These are phyloP conservation scores for Diploscapter pachys DNA, from an alignment of 1,140 invertebrate species.

Conservation along the genomic window DNA sequence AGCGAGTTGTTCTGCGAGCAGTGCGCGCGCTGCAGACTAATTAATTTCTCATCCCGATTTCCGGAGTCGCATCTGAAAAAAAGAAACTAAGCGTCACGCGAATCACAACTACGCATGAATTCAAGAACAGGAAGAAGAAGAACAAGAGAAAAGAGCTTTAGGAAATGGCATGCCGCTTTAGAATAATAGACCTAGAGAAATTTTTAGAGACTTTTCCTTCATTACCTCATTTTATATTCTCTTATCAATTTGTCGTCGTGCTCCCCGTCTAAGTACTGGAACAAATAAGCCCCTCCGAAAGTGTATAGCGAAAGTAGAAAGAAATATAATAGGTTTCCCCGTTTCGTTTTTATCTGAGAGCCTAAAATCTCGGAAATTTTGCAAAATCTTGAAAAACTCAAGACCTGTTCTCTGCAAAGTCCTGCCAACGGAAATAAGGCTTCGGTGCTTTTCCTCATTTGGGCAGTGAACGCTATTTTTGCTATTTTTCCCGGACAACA, in stretches of 20 bases:
- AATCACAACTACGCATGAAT: neutral
- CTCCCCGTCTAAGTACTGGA: constrained; percentile 51
- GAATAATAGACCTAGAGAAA: neutral
- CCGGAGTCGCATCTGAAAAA: constrained; percentile 16
- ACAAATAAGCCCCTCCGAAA: constrained; percentile 45
- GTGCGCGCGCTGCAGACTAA: constrained; percentile 23
- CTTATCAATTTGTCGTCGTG: constrained; percentile 45
- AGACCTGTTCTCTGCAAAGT: too few species aligned
- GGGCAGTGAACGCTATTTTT: too few species aligned
- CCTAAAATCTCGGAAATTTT: neutral
- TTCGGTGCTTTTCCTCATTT: too few species aligned
- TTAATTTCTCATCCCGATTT: constrained; percentile 20
- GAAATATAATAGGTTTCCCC: constrained; percentile 50
- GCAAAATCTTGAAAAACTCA: too few species aligned
- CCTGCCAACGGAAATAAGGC: too few species aligned
- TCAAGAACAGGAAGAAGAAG: too few species aligned
- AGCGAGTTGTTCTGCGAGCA: neutral
- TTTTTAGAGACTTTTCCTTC: neutral
- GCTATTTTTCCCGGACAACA: too few species aligned
- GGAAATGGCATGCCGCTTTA: neutral
- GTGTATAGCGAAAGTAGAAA: constrained; percentile 52
- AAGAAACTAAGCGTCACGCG: neutral
- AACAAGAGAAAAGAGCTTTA: neutral
- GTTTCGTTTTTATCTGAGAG: constrained; percentile 42
- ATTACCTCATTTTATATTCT: constrained; percentile 34